phyloP scores from a whole-genome alignment of 2,113 vertebrate species.

The Pionites leucogaster region DNA sequence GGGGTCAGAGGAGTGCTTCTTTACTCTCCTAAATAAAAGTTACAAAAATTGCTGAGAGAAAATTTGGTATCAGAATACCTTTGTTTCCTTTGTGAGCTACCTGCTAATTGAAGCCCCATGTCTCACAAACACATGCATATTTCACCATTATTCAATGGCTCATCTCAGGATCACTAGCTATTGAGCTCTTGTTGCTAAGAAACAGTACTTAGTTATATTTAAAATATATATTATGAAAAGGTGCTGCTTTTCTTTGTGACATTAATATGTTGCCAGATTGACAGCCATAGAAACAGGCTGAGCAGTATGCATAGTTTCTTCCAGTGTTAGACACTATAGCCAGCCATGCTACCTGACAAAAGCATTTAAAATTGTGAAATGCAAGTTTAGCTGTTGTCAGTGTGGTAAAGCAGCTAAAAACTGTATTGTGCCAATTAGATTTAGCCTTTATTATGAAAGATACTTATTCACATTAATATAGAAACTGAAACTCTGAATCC shows the following conservation, averaged over 20 bases:
- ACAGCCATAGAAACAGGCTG: neutral
- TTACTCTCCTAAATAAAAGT: neutral
- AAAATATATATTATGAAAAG: slow-evolving; percentile 54
- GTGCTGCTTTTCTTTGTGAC: slow-evolving; percentile 14
- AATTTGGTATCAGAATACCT: neutral
- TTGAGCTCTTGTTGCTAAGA: slow-evolving; percentile 33
- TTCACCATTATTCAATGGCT: neutral
- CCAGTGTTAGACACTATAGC: neutral
- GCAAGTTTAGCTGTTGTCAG: neutral
- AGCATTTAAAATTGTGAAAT: neutral
- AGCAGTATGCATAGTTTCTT: neutral
- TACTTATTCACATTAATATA: neutral
- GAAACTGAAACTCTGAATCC: neutral
- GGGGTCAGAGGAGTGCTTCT: neutral
- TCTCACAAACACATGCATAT: neutral
- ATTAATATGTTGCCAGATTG: slow-evolving; percentile 8
- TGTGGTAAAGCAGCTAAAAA: neutral
- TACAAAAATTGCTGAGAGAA: neutral
- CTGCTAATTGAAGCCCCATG: neutral
- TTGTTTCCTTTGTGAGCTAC: neutral
- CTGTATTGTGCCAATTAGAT: neutral
- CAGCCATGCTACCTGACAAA: neutral
- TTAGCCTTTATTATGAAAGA: neutral
- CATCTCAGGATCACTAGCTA: neutral
- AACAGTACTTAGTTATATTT: neutral